A percentile compares a stretch with the other conserved stretches of the same genome.
These are phyloP conservation scores for Chironomus striatipennis DNA, from an alignment of 1,140 invertebrate species.

Conservation along the genomic window DNA sequence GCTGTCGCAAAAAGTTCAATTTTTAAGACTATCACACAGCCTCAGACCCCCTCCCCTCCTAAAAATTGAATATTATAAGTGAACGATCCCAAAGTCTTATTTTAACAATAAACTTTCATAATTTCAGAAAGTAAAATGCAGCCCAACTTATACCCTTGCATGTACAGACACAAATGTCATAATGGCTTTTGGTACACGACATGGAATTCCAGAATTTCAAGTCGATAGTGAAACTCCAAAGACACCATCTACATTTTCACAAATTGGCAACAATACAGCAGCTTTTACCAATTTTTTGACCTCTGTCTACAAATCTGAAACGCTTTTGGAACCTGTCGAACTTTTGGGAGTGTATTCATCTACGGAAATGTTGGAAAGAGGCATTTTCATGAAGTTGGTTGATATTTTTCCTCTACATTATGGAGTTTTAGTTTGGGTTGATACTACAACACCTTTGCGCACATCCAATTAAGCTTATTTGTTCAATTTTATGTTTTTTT, in stretches of 20 bases:
- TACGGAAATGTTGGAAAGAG: constrained; percentile 43
- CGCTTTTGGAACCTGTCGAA: constrained; percentile 43
- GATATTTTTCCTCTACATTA: constrained; percentile 49
- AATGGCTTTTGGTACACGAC: constrained; percentile 58
- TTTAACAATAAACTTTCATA: too few species aligned
- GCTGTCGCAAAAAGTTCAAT: too few species aligned
- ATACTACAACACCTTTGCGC: constrained; percentile 52
- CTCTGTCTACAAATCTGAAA: constrained; percentile 41
- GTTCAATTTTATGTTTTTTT: too few species aligned
- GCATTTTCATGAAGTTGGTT: constrained; percentile 48
- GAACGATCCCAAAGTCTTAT: too few species aligned
- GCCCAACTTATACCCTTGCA: constrained; percentile 55
- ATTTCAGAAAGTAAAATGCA: constrained; percentile 51
- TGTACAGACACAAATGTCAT: constrained; percentile 57
- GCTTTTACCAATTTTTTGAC: constrained; percentile 39
- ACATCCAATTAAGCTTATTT: constrained; percentile 12
- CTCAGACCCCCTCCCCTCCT: too few species aligned
- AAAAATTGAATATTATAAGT: too few species aligned
- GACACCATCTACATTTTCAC: constrained; percentile 23
- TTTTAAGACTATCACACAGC: too few species aligned
- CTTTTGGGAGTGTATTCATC: constrained; percentile 52
- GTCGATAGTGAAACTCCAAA: constrained; percentile 26
- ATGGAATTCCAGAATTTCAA: constrained; percentile 37
- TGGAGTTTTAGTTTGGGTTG: constrained; percentile 51
- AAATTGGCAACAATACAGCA: constrained; percentile 35